Conservation (phyloP, 53 echinoderm and acorn worm genomes). For the Mesocentrotus franciscanus region DNA sequence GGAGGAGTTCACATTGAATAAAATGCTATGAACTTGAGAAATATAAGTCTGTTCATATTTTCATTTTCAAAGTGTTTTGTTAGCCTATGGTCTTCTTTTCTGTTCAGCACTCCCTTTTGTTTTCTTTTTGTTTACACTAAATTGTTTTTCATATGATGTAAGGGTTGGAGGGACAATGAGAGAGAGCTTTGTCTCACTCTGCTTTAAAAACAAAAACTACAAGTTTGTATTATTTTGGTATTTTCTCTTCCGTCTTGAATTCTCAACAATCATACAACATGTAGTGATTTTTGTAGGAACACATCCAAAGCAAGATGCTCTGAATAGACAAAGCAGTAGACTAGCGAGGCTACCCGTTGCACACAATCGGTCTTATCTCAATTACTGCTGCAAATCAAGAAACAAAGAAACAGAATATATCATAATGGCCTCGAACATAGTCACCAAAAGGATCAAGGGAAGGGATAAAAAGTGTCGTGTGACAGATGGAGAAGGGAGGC, state of each 20-base stretch:
- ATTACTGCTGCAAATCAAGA: slow-evolving; percentile 41
- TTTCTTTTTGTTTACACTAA: not conserved
- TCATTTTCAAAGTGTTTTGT: not conserved
- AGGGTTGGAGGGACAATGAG: not conserved
- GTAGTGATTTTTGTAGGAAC: not conserved
- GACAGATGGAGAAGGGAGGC: slow-evolving; percentile 59
- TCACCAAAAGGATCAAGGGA: slow-evolving; percentile 67
- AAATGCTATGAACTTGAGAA: not conserved
- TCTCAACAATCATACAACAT: not conserved
- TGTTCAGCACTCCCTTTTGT: not conserved
- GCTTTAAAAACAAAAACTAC: not conserved
- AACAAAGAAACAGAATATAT: slow-evolving; percentile 52
- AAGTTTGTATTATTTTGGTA: not conserved
- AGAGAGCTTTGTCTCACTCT: not conserved
- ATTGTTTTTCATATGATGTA: not conserved
- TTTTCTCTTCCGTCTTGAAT: not conserved
- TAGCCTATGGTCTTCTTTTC: not conserved
- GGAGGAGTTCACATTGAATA: not conserved
- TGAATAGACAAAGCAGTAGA: slow-evolving; percentile 25
- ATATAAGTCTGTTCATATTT: not conserved
- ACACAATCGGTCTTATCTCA: slow-evolving; percentile 49
- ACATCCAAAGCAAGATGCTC: not conserved
- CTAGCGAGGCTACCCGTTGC: slow-evolving; percentile 5
- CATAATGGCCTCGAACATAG: slow-evolving; percentile 46
- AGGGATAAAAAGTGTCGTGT: slow-evolving; percentile 61